phyloP scores from a whole-genome alignment of 1,140 invertebrate species.

The Dendrolimus punctatus region DNA sequence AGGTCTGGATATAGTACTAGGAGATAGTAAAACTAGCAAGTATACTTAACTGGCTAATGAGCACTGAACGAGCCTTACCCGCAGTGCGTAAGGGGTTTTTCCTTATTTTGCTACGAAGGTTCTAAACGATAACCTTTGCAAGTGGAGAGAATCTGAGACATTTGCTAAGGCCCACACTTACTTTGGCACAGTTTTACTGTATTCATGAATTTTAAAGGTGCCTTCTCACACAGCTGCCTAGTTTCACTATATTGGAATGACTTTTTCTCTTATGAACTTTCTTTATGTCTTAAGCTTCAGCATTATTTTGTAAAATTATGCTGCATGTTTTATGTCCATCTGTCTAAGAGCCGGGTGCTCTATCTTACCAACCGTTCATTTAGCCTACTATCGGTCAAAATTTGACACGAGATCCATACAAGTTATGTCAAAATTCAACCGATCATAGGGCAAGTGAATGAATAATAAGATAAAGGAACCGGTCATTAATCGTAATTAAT shows the following conservation, averaged over 20 bases:
- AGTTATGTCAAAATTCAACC: too few species aligned
- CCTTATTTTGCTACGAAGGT: constrained; percentile 15
- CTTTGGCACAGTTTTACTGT: constrained; percentile 1
- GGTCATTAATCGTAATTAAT: too few species aligned
- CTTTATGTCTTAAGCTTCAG: too few species aligned
- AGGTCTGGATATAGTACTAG: too few species aligned
- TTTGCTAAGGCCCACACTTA: constrained; percentile 1
- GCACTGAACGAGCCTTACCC: constrained; percentile 7
- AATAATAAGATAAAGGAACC: too few species aligned
- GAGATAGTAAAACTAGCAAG: not conserved
- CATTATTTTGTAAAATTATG: too few species aligned
- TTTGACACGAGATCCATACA: too few species aligned
- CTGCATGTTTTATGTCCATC: too few species aligned
- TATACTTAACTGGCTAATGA: not conserved
- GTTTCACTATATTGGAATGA: not conserved
- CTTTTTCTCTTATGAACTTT: not conserved
- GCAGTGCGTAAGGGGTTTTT: constrained; percentile 21
- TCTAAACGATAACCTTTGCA: constrained; percentile 13
- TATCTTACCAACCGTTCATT: too few species aligned
- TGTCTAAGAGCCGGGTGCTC: too few species aligned
- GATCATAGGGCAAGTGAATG: too few species aligned
- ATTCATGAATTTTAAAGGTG: constrained; percentile 17
- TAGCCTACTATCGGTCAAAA: too few species aligned
- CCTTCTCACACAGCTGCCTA: not conserved
- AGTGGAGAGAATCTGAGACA: constrained; percentile 6